A percentile compares a stretch with the other conserved stretches of the same genome.
Conservation (phyloP, 92 coral and sea anemone genomes). For the Parazoanthus atlanticus region DNA sequence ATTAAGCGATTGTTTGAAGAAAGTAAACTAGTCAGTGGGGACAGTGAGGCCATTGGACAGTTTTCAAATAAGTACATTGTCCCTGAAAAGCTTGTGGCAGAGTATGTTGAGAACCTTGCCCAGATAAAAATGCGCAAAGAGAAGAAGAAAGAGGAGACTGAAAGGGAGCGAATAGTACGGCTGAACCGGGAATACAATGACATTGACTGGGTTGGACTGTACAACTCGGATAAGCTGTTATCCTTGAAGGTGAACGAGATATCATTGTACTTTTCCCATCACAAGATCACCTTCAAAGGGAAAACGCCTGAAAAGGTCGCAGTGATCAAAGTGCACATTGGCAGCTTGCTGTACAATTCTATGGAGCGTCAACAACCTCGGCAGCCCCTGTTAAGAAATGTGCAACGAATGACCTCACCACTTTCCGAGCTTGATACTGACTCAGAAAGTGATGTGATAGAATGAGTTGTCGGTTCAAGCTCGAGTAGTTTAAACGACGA, state of each 20-base stretch:
- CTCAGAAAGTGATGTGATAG: constrained; percentile 27
- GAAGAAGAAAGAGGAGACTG: too few relatives aligned
- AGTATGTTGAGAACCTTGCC: too few relatives aligned
- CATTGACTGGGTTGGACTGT: constrained; percentile 39
- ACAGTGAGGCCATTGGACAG: neutral
- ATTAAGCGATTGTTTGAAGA: too few relatives aligned
- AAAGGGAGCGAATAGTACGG: too few relatives aligned
- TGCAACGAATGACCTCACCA: constrained; percentile 22
- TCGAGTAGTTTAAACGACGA: neutral
- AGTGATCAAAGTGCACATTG: constrained; percentile 29
- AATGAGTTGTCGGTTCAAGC: constrained; percentile 36
- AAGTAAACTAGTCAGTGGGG: too few relatives aligned
- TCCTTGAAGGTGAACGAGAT: constrained; percentile 37
- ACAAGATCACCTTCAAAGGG: constrained; percentile 42
- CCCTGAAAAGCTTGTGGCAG: too few relatives aligned
- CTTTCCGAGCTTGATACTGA: constrained; percentile 27
- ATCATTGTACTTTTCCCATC: constrained; percentile 31
- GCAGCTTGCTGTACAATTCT: constrained; percentile 40
- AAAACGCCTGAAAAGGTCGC: constrained; percentile 33
- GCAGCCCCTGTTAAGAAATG: constrained; percentile 34
- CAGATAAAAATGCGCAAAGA: too few relatives aligned
- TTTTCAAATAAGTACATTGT: too few relatives aligned
- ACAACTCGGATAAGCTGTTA: constrained; percentile 29
- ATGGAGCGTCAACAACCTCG: constrained; percentile 44
- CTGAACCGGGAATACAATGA: constrained; percentile 6